Evolutionary conservation across 92 coral and sea anemone genomes (phyloP), one percentile per base, ranked within the genome.

Genomic region (Epizoanthus stellaris): DNA sequence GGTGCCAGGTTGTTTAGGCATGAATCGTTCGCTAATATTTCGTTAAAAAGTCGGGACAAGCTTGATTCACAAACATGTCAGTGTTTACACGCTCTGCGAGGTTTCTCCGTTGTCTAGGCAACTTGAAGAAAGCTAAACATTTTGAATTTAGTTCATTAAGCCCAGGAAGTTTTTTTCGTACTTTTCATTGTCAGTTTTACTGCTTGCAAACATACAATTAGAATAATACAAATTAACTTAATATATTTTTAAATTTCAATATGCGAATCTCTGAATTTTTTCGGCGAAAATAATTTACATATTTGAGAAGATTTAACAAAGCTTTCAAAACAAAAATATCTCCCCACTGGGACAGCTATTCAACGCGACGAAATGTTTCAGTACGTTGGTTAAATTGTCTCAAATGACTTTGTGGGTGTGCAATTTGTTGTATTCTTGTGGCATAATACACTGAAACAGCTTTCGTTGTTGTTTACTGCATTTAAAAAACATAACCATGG

Each of bases 91-190:
- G 0, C 52, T 6, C 52, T 9, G 10, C 9, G 10, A 5, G 52
- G 52, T 9, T 52, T 9, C 5, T 25, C 16, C 20, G 72, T 79
- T 43, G 83, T 62, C 83, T 4, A 23, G 83, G 36, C 83, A 79
- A 63, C 72, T 45, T 62, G 25, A 63, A 10, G 11, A 43, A 79
- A 79, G 61, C 83, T 4, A 79, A 19, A 63, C 49, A 63, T 63
- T 77, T 63, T 14, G 40, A 63, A 63, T 63, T 16, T 21, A 62
- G 83, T 63, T 79, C 83, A 79, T 79, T 62, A 77, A 62, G 45
- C 39, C 66, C 21, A 62, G 25, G 38, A 62, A 40, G 39, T 63
- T 17, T 23, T 23, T 14, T 43, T 63, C 17, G 13, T 57, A 13
- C 58, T 42, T 62, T 5, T 21, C 71, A 34, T 25, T 77, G 34